Conservation (phyloP, 2,888 invertebrate genomes). For the Dolomedes plantarius region DNA sequence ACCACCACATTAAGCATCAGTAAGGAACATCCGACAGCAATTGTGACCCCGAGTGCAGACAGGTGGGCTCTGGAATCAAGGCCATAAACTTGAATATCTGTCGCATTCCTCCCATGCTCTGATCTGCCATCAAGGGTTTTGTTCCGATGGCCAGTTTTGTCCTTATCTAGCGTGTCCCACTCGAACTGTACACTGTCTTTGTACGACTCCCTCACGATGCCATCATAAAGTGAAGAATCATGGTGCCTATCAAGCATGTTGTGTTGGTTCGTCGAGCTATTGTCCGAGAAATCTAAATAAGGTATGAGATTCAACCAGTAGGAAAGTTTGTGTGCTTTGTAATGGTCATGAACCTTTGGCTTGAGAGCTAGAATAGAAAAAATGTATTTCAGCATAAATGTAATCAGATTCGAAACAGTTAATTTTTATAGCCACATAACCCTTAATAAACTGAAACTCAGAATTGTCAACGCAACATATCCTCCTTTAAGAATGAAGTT, state of each 20-base stretch:
- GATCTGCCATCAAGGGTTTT: neutral
- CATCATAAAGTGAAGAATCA: constrained; percentile 91
- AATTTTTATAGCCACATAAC: no score
- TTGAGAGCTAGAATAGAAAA: constrained; percentile 85
- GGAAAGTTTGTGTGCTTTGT: constrained; percentile 94
- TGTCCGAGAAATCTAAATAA: constrained; percentile 80
- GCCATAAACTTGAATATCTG: constrained; percentile 40
- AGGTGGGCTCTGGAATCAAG: constrained; percentile 82
- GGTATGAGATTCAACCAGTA: constrained; percentile 97
- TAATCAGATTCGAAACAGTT: constrained; percentile 22
- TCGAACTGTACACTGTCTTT: constrained; percentile 8
- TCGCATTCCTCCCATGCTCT: constrained; percentile 8
- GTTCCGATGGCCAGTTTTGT: neutral
- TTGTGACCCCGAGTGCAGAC: constrained; percentile 94
- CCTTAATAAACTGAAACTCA: no score
- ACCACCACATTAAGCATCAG: constrained; percentile 72
- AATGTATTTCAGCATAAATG: no score
- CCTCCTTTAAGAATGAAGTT: no score
- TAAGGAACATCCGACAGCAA: constrained; percentile 81
- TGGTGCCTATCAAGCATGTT: constrained; percentile 85
- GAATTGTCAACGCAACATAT: no score
- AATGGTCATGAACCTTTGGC: constrained; percentile 93
- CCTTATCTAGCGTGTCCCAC: neutral
- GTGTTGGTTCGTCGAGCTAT: constrained; percentile 32
- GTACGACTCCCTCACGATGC: constrained; percentile 83